phyloP scores from a whole-genome alignment of 2,113 vertebrate genomes.

The Smithornis capensis region DNA sequence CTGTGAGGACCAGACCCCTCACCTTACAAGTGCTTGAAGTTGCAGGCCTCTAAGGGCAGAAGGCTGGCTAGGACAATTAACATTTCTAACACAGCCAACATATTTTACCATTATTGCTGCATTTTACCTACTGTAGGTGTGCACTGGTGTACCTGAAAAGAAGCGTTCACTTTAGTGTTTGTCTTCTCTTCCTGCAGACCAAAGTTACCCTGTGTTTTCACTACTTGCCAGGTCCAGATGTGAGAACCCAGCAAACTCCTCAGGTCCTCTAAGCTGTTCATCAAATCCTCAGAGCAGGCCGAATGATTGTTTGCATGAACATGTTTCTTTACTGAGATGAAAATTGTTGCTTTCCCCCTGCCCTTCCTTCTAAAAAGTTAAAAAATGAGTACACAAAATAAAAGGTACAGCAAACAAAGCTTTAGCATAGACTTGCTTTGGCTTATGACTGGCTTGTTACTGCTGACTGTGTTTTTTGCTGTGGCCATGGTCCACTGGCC shows the following conservation, averaged over 20 bases:
- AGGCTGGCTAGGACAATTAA: background rate
- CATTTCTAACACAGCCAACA: background rate
- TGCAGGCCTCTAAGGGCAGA: background rate
- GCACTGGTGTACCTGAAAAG: background rate
- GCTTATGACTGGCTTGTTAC: background rate
- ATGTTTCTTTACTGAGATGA: background rate
- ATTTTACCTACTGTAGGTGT: background rate
- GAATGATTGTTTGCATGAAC: background rate
- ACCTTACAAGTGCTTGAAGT: background rate
- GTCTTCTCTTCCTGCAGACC: background rate
- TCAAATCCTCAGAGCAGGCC: background rate
- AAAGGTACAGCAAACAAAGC: background rate
- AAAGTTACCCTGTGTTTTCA: background rate
- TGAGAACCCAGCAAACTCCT: background rate
- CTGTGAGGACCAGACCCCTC: background rate
- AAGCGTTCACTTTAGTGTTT: background rate
- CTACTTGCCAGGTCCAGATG: background rate
- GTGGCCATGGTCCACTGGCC: background rate
- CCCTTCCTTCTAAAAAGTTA: background rate
- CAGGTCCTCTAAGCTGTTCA: background rate
- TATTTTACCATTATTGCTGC: background rate
- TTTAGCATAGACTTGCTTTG: background rate
- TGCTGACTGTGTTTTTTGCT: background rate
- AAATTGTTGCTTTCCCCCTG: accelerated
- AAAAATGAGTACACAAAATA: background rate